Base-by-base conservation (phyloP, 2,113 vertebrate genomes). In the Octodon degus region DNA sequence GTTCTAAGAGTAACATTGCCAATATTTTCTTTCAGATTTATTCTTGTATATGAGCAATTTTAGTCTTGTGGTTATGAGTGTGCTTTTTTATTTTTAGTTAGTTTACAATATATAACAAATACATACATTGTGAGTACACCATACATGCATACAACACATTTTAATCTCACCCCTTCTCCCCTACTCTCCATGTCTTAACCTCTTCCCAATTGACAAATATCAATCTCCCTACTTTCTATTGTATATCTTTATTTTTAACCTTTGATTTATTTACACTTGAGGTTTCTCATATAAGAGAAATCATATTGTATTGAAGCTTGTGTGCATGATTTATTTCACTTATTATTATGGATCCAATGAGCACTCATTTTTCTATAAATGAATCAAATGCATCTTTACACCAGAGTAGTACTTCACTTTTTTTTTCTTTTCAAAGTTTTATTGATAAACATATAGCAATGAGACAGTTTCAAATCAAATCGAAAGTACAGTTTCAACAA, bases 11-110 rank as follows among this genome's bases (percentile, higher is more conserved):
- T 89, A 47, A 93, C 20, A 58, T 25, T 53, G 25, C 40, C 88
- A 94, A 91, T 82, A 30, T 90, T 92, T 74, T 95, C 32, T 91
- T 9, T 27, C 24, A 94, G 6, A 32, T 86, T 67, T 86, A 95
- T 91, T 96, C 34, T 80, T 14, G n/a, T 34, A 76, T 37, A 47
- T 17, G 68, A 16, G 94, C 47, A 67, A 88, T 34, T 50, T 82
- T 92, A 85, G n/a, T 53, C 5, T 76, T 76, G 24, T 76, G 24
- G 22, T 43, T 76, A 22, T 76, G 40, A 5, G 24, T 76, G 72
- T n/a, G 37, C 17, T 14, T 76, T 76, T 76, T 27, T 13, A 76
- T 43, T 76, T 76, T 76, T 43, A 25, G 13, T 43, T 43, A 76
- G 40, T 25, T 76, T 76, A 13, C 5, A 43, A 76, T 43, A 43